Conservation (phyloP, 2,888 invertebrate genomes). For the Metacarcinus magister region DNA sequence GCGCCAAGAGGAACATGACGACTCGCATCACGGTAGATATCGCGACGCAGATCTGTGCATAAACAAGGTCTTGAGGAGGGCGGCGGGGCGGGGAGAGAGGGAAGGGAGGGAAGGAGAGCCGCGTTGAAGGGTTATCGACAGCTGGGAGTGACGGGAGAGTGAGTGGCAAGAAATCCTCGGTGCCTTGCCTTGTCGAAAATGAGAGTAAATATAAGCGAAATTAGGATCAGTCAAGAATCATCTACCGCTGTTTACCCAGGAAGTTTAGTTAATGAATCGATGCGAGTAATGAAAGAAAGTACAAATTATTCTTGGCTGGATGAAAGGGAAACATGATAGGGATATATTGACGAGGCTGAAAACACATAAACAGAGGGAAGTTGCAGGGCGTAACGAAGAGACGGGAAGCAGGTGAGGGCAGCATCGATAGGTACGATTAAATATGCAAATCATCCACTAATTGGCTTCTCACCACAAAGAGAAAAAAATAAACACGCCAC, state of each 20-base stretch:
- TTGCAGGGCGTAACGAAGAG: neutral
- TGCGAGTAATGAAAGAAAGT: neutral
- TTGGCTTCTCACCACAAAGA: slow-evolving; percentile 28
- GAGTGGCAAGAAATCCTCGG: neutral
- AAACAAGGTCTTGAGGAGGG: slow-evolving; percentile 63
- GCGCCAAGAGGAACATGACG: slow-evolving; percentile 26
- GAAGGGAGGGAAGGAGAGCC: slow-evolving; percentile 38
- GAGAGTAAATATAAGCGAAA: slow-evolving; percentile 19
- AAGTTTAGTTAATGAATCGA: neutral
- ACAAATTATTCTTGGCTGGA: neutral
- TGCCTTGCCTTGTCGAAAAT: neutral
- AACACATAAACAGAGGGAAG: neutral
- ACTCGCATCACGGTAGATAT: slow-evolving; percentile 54
- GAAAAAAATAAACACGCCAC: neutral
- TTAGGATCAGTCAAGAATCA: neutral
- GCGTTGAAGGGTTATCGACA: slow-evolving; percentile 54
- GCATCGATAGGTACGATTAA: slow-evolving; percentile 3
- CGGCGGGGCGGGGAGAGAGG: neutral
- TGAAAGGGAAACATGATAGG: neutral
- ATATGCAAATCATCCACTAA: slow-evolving; percentile 26
- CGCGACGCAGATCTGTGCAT: slow-evolving; percentile 63
- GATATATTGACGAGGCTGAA: neutral
- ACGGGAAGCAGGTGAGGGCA: slow-evolving; percentile 18
- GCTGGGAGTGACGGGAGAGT: slow-evolving; percentile 55
- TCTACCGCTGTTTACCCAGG: neutral